These are phyloP conservation scores for Trachurus trachurus DNA, from an alignment of 2,797 vertebrate species.

Conservation along the genomic window DNA sequence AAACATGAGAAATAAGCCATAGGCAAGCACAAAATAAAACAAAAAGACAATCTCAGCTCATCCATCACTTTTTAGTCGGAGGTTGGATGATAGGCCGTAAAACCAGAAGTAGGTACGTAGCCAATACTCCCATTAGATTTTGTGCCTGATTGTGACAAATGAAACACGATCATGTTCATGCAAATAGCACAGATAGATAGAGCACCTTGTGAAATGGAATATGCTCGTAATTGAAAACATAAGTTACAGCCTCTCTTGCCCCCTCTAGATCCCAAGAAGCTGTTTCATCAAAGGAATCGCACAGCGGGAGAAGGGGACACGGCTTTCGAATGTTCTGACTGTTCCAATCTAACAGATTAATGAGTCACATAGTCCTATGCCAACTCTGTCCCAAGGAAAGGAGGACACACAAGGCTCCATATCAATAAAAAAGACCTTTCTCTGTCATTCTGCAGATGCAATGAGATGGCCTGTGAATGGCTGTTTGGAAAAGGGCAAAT, in stretches of 20 bases:
- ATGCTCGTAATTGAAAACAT: conserved; percentile 78
- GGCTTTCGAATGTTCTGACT: conserved; percentile 79
- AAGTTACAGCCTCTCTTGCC: conserved; percentile 69
- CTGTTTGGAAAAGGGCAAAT: conserved; percentile 65
- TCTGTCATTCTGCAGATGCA: conserved; percentile 63
- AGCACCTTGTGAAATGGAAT: conserved; percentile 70
- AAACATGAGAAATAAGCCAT: neutral
- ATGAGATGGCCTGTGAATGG: conserved; percentile 54
- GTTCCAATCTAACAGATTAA: conserved; percentile 85
- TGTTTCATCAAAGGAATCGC: conserved; percentile 77
- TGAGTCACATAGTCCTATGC: conserved; percentile 75
- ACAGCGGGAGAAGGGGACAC: conserved; percentile 64
- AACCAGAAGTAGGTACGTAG: conserved; percentile 14
- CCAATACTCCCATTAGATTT: conserved; percentile 28
- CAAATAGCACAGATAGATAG: conserved; percentile 60
- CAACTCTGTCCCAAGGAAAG: conserved; percentile 74
- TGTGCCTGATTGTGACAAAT: conserved; percentile 62
- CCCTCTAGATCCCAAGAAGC: conserved; percentile 61
- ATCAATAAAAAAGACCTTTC: conserved; percentile 77
- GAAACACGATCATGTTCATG: conserved; percentile 47
- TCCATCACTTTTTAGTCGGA: conserved; percentile 19
- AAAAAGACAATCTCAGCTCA: neutral
- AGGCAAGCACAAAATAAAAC: neutral
- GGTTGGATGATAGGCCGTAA: conserved; percentile 6
- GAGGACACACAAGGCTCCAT: conserved; percentile 71